Base-by-base conservation (phyloP, 2,888 invertebrate genomes). In the Pelosia muscerda region DNA sequence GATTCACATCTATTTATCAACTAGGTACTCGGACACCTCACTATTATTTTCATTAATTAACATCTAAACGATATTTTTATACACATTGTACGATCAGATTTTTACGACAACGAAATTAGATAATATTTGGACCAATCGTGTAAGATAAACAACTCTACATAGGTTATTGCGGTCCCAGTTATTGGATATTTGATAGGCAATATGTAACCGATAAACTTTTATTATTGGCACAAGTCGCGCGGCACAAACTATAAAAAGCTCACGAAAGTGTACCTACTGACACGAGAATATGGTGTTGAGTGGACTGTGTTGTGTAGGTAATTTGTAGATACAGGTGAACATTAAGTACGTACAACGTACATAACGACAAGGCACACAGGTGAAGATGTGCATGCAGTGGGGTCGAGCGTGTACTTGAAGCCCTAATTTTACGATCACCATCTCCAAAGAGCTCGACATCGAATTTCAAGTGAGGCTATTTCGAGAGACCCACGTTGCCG, bases 401-500 rank as follows among this genome's bases (percentile, higher is more conserved):
- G 72, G 72, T 71, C 66, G 69, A 66, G 58, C 73, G 76, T 79
- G 82, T 85, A 85, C 86, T 84, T 79, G 80, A 83, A 85, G 82
- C 84, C 88, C 89, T 91, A 92, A 93, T 93, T 94, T 94, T 92
- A 93, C 90, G 92, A 93, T 84, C 88, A 84, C 85, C 88, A 87
- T 89, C 89, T 90, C 88, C 82, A 85, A 85, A 86, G 87, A 87
- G 85, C 86, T 87, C 84, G 86, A 88, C 90, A 90, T 92, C 91
- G 90, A 92, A 92, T 92, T 92, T 93, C 91, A 91, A 92, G 91
- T 89, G 88, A 85, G 82, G 92, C 89, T 89, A 89, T 91, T 90
- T 89, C 85, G 88, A 88, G 89, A 89, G 88, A 86, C 85, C 86
- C 86, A 86, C 87, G 82, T 79, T 82, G 85, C 82, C 83, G 85